Evolutionary conservation across 2,888 invertebrate species (phyloP), one percentile per base, ranked within the genome.

Genomic region (Microplitis deprimator): DNA sequence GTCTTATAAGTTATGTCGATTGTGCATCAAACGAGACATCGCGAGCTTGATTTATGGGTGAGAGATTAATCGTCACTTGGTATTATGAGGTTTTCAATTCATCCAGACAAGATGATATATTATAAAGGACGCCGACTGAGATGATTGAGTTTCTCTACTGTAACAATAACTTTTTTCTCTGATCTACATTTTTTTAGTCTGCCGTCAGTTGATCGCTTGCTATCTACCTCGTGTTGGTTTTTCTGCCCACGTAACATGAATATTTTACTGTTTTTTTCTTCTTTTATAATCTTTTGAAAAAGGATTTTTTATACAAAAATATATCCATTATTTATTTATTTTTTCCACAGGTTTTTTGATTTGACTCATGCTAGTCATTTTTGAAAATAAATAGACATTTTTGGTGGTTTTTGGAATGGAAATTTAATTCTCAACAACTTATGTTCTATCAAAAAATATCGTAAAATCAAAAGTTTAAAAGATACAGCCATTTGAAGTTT

Each of bases 211-310:
- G 40, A 68, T 71, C 59, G 29, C 29, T 71, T 60, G 60, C 50
- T 29, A 60, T 61, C 71, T 60, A 59, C 71, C 39, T 67, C 13
- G 20, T 67, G 67, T 67, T n/a, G 67, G 38, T 67, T 67, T 67
- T 67, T 71, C 71, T 59, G 38, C 71, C 71, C 71, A 71, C 71
- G 60, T 71, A 10, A 10, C 10, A 10, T 50, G 50, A 50, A 50
- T 50, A 50, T 60, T 71, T 71, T 29, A 71, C 39, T 71, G 60
- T 29, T 29, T 29, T 29, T 29, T 29, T 29, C 29, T 29, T 29
- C 29, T 29, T 29, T 29, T 29, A 29, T 29, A 3, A 29, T 29
- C 29, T 29, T 3, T 29, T 0, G 29, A 29, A 29, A 29, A 29
- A 29, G 29, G 29, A 29, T 29, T 29, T 29, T 29, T 29, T 29